phyloP scores from a whole-genome alignment of 2,113 vertebrate species.

The Micronycteris hirsuta region DNA sequence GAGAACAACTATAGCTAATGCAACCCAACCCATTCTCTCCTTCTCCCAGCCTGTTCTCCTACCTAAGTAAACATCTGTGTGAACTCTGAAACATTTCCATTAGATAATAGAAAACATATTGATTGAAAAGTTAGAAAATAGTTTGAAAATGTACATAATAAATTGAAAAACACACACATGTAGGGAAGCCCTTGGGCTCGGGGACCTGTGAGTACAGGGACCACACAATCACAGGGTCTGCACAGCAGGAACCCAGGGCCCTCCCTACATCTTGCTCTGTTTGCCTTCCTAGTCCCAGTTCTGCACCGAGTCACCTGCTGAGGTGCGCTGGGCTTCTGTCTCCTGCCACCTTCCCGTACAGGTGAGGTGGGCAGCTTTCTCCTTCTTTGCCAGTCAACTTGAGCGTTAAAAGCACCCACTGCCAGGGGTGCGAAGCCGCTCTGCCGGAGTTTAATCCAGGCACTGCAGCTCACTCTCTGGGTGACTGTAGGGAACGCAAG shows the following conservation, averaged over 20 bases:
- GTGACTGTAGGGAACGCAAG: background rate
- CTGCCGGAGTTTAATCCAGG: background rate
- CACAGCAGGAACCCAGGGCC: background rate
- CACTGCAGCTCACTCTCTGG: background rate
- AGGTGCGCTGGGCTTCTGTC: background rate
- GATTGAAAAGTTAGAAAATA: background rate
- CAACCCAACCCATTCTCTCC: background rate
- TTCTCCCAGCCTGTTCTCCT: background rate
- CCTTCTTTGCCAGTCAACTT: no score
- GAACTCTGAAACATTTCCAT: background rate
- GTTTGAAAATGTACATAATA: background rate
- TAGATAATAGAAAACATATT: background rate
- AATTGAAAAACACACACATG: fast-evolving
- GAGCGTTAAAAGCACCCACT: background rate
- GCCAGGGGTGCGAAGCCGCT: background rate
- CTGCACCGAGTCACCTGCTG: background rate
- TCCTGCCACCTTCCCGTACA: background rate
- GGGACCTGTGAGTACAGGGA: background rate
- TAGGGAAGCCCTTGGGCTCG: background rate
- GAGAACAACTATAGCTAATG: background rate
- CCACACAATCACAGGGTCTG: background rate
- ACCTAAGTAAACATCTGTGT: background rate
- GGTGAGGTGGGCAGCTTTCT: background rate
- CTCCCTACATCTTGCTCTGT: background rate
- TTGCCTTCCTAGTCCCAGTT: background rate